Percentiles rank a stretch among this genome's conserved stretches.
phyloP scores from a whole-genome alignment of 53 echinoderm and acorn worm species.

The Zoroaster sp. region DNA sequence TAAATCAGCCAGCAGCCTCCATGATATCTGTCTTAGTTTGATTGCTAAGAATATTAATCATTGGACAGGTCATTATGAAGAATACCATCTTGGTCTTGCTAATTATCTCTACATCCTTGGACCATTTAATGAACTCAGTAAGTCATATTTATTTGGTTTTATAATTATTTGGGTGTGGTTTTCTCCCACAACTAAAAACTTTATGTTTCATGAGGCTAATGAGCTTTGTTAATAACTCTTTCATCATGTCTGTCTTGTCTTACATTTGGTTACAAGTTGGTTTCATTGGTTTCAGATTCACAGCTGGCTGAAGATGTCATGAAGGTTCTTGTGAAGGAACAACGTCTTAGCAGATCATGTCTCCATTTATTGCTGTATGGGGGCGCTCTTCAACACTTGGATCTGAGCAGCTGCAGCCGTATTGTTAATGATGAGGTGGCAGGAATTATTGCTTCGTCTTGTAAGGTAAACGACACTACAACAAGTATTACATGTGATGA shows the following conservation, averaged over 20 bases:
- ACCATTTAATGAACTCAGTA: slow-evolving; percentile 78
- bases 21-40: slow-evolving; percentile 50
- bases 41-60: slow-evolving; percentile 56
- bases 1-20: slow-evolving; percentile 20
- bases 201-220: neutral
- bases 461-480: slow-evolving; percentile 68
- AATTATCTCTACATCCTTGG: slow-evolving; percentile 63
- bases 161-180: neutral
- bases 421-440: slow-evolving; percentile 75
- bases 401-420: slow-evolving; percentile 66
- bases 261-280: neutral
- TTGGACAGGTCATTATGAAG: slow-evolving; percentile 71
- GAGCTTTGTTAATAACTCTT: no score
- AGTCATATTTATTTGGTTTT: slow-evolving; percentile 21
- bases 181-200: neutral
- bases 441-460: slow-evolving; percentile 49
- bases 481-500: neutral
- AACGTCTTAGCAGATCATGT: slow-evolving; percentile 49
- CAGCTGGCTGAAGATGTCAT: slow-evolving; percentile 45
- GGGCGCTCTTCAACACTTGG: slow-evolving; percentile 56
- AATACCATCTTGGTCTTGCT: slow-evolving; percentile 64
- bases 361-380: slow-evolving; percentile 73
- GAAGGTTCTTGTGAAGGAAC: slow-evolving; percentile 32
- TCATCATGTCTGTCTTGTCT: neutral
- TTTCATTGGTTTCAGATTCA: slow-evolving; percentile 37